These are phyloP conservation scores for Tyrophagus putrescentiae DNA, from an alignment of 1,140 invertebrate genomes.

Conservation along the genomic window DNA sequence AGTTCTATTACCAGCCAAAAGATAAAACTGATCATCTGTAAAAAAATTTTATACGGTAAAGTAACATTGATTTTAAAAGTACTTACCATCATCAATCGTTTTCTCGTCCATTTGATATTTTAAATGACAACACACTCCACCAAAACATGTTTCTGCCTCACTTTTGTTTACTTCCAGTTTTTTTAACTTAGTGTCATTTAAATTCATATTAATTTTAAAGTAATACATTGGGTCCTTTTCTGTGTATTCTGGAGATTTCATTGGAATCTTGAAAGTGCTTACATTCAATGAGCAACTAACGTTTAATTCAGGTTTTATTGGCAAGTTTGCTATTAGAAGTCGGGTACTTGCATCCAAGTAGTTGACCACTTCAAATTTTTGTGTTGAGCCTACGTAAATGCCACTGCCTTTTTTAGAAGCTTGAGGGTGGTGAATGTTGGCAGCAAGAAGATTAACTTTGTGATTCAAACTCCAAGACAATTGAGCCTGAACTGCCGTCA, in stretches of 20 bases:
- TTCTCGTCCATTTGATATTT: background rate
- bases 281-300: background rate
- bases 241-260: background rate
- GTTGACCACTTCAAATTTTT: background rate
- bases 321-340: constrained; percentile 1
- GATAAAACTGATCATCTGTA: background rate
- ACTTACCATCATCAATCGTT: background rate
- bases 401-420: constrained; percentile 23
- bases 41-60: background rate
- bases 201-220: too few relatives aligned
- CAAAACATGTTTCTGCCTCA: constrained; percentile 14
- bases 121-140: constrained; percentile 23
- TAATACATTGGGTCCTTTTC: background rate
- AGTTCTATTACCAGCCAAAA: background rate
- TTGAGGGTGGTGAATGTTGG: constrained; percentile 39
- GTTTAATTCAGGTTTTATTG: background rate
- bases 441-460: constrained; percentile 42
- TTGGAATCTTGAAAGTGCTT: background rate
- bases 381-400: constrained; percentile 22
- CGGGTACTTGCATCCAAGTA: background rate
- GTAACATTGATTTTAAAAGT: background rate
- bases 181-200: background rate
- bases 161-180: constrained; percentile 11
- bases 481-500: constrained; percentile 40
- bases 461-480: constrained; percentile 39